Base-by-base conservation (phyloP, 2,888 invertebrate species). In the Electrophaes corylata region DNA sequence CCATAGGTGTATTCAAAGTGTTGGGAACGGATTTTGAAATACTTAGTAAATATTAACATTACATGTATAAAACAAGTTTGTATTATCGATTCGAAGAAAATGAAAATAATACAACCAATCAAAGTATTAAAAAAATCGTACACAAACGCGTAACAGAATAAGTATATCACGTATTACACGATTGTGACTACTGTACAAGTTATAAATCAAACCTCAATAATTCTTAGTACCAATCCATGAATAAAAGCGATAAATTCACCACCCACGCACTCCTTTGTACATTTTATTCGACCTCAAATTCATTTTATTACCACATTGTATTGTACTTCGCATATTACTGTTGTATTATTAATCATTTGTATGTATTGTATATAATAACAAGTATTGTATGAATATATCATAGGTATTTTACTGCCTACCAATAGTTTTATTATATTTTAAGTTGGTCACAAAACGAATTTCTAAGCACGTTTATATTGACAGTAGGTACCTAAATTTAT, bases 191-290 rank as follows among this genome's bases (percentile, higher is more conserved):
- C n/a, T 31, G 35, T 35, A 1, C 37, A 46, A 41, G 33, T 10
- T 52, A 45, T 45, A 40, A 49, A 47, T 35, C 26, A 37, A 39
- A 43, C 37, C 12, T 43, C 48, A 14, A 45, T 47, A 26, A 26
- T 35, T 44, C 51, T 62, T 46, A 31, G 19, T 56, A 49, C 41
- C 55, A 48, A 44, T 55, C 39, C 18, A 44, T 54, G 47, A 40
- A 31, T 43, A 18, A 35, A 41, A 31, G 18, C 46, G 20, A 58
- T 56, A 46, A 47, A 63, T 60, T 48, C 40, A 46, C 23, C 40
- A 4, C 60, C 51, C 44, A 55, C 55, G 12, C 40, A 44, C 37
- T 51, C 44, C 47, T 50, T 53, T 61, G 49, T 57, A 52, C 19
- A 35, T 29, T 41, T 52, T 53, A 45, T 55, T 60, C 40, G 51